These are phyloP conservation scores for Chloroceryle inda DNA, from an alignment of 2,797 vertebrate genomes.

Conservation along the genomic window DNA sequence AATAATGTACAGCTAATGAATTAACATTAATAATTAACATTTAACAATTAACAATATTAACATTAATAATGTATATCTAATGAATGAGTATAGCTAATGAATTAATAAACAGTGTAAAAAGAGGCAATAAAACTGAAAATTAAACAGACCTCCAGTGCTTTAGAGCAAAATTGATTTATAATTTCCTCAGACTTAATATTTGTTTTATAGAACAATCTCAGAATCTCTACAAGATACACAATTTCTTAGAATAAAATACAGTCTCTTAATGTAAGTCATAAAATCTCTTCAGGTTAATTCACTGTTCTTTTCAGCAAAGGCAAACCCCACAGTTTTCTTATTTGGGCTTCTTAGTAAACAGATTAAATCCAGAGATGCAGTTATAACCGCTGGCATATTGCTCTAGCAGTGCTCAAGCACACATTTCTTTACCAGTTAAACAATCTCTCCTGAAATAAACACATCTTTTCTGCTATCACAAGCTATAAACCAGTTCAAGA, in stretches of 20 bases:
- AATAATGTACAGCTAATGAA: neutral
- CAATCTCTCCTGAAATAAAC: conserved; percentile 59
- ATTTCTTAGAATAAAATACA: neutral
- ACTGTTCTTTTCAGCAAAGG: neutral
- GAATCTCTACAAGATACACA: neutral
- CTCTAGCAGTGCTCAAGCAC: conserved; percentile 17
- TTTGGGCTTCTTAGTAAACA: conserved; percentile 28
- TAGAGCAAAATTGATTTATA: neutral
- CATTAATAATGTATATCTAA: neutral
- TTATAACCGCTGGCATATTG: neutral
- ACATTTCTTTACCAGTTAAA: conserved; percentile 51
- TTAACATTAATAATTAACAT: conserved; percentile 12
- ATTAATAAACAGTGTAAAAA: neutral
- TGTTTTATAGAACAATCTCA: neutral
- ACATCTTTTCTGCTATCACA: conserved; percentile 38
- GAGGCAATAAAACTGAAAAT: conserved; percentile 22
- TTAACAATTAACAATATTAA: conserved; percentile 23
- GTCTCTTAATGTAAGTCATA: neutral
- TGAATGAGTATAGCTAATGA: neutral
- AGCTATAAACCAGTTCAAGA: conserved; percentile 62
- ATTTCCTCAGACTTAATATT: neutral
- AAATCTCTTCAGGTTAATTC: conserved; percentile 29
- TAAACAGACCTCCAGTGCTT: neutral
- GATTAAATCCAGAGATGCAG: conserved; percentile 27
- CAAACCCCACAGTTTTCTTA: neutral